These are phyloP conservation scores for Baryphthengus martii DNA, from an alignment of 2,113 vertebrate species.

Conservation along the genomic window DNA sequence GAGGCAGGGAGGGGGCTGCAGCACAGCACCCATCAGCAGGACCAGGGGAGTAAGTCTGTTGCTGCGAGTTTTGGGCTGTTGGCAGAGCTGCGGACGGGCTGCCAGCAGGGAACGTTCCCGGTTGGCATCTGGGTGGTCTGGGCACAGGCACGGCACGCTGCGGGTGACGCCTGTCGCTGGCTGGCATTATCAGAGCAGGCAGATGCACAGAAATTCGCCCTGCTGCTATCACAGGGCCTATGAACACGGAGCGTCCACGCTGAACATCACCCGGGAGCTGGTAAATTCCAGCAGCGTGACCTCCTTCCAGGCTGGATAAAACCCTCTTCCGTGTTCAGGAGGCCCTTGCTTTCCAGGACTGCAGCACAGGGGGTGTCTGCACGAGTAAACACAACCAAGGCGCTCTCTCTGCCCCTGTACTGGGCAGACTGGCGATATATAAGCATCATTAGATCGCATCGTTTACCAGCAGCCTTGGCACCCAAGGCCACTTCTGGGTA, in stretches of 20 bases:
- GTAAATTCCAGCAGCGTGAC: background rate
- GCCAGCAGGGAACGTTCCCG: background rate
- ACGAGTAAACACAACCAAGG: rapidly evolving
- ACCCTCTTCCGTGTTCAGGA: background rate
- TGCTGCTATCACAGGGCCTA: background rate
- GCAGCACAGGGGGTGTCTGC: background rate
- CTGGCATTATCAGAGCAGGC: background rate
- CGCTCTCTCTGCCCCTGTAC: background rate
- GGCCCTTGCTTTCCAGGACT: background rate
- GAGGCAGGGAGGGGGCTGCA: too few species aligned
- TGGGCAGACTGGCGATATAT: rapidly evolving
- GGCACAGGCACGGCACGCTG: background rate
- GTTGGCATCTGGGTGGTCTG: background rate
- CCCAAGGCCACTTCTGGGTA: background rate
- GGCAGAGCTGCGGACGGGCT: background rate
- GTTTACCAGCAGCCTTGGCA: background rate
- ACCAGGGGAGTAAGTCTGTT: rapidly evolving
- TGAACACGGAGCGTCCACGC: rapidly evolving
- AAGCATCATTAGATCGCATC: background rate
- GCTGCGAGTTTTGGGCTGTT: rapidly evolving
- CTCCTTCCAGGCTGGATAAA: background rate
- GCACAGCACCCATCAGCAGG: background rate
- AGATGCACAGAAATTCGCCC: background rate
- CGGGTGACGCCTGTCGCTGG: background rate
- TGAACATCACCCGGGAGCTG: background rate